phyloP scores from a whole-genome alignment of 2,113 vertebrate genomes.

The Columba janthina region DNA sequence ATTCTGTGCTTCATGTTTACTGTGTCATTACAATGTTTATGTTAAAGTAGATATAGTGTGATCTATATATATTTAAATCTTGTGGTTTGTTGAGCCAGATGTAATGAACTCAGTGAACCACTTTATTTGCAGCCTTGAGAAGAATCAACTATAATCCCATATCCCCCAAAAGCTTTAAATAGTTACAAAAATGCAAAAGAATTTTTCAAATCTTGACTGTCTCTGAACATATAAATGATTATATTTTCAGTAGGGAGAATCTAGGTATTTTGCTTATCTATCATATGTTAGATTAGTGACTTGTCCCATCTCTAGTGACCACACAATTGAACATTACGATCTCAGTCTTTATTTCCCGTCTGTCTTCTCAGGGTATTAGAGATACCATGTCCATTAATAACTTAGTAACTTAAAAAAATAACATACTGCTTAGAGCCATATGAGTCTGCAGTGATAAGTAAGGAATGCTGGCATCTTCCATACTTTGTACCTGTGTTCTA shows the following conservation, averaged over 20 bases:
- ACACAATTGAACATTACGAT: background rate
- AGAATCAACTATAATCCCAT: constrained; percentile 28
- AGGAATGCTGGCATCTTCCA: background rate
- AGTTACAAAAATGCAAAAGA: background rate
- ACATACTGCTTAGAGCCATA: background rate
- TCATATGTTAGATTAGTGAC: background rate
- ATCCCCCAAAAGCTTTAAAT: background rate
- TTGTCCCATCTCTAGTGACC: background rate
- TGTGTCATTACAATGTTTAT: background rate
- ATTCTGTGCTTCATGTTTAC: background rate
- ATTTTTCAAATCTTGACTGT: background rate
- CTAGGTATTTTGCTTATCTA: background rate
- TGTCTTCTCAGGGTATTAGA: background rate
- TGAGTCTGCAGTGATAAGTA: background rate
- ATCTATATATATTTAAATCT: constrained; percentile 39
- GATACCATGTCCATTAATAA: background rate
- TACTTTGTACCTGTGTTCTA: background rate
- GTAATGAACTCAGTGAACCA: constrained; percentile 31
- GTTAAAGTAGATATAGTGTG: constrained; percentile 5
- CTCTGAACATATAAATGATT: background rate
- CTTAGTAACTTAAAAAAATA: background rate
- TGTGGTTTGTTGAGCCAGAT: constrained; percentile 34
- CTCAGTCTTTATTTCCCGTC: background rate
- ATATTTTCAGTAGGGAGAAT: background rate
- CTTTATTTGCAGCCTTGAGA: constrained; percentile 23